Evolutionary conservation across 2,113 vertebrate genomes (phyloP).

Genomic region (Columba livia): DNA sequence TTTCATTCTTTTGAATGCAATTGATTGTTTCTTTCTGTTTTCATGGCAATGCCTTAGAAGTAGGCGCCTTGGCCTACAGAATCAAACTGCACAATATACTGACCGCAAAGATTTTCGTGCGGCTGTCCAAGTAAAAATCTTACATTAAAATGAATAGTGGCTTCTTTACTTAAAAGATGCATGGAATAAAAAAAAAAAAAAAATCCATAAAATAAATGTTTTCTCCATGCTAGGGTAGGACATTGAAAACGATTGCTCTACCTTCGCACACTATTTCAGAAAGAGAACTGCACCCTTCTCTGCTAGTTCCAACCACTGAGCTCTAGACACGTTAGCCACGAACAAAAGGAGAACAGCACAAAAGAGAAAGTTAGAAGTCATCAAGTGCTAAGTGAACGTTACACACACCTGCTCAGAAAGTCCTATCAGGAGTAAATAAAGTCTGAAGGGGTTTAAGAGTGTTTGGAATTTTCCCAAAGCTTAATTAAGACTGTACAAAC

Average conservation of each 20-base stretch:
- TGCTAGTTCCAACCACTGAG: slow-evolving; percentile 79
- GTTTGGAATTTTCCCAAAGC: neutral
- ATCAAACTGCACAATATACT: fast-evolving
- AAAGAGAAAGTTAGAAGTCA: slow-evolving; percentile 60
- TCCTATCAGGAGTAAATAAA: neutral
- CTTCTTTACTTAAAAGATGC: slow-evolving; percentile 31
- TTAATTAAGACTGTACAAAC: neutral
- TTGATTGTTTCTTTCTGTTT: neutral
- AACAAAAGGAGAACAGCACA: slow-evolving; percentile 68
- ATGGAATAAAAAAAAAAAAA: neutral
- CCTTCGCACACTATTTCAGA: slow-evolving; percentile 80
- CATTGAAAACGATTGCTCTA: slow-evolving; percentile 65
- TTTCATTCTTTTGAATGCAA: neutral
- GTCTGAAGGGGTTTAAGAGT: neutral
- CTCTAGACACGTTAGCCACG: slow-evolving; percentile 76
- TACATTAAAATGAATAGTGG: slow-evolving; percentile 70
- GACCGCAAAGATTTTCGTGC: neutral
- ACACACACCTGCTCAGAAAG: neutral
- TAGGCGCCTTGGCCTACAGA: fast-evolving
- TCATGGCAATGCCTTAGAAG: neutral
- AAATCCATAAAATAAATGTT: neutral
- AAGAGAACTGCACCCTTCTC: slow-evolving; percentile 76
- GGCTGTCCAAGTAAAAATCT: neutral
- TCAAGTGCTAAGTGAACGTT: neutral
- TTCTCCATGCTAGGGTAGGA: slow-evolving; percentile 65